These are phyloP conservation scores for Intellagama lesueurii DNA, from an alignment of 2,797 vertebrate genomes.

Conservation along the genomic window DNA sequence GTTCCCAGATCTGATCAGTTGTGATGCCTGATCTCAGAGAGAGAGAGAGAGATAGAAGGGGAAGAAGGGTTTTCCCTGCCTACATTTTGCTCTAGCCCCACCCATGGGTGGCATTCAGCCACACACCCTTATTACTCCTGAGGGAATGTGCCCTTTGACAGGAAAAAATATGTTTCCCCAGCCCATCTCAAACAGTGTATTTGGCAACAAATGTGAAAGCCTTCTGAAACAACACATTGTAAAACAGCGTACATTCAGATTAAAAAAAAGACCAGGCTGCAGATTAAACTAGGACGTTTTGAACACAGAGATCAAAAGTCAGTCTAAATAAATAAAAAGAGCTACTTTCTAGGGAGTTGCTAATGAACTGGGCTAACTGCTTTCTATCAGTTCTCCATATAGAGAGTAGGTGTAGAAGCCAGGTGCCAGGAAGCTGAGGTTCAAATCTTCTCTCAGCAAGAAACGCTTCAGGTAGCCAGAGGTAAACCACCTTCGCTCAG, in stretches of 20 bases:
- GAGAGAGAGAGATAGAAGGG: no score
- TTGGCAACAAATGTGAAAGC: not conserved
- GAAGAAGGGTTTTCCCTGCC: not conserved
- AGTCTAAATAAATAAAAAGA: not conserved
- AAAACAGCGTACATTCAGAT: not conserved
- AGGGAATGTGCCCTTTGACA: not conserved
- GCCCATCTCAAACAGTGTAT: not conserved
- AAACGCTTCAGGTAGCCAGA: not conserved
- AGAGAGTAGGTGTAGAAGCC: not conserved
- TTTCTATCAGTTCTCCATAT: not conserved
- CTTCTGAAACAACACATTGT: not conserved
- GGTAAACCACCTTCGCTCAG: no score
- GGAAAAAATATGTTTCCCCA: not conserved
- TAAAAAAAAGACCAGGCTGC: no score
- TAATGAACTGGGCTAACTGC: not conserved
- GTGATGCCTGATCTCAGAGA: not conserved
- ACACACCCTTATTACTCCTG: not conserved
- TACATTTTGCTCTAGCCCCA: not conserved
- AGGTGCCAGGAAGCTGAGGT: not conserved
- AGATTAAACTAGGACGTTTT: not conserved
- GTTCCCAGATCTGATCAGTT: no score
- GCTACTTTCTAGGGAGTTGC: not conserved
- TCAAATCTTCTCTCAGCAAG: not conserved
- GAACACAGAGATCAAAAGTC: not conserved
- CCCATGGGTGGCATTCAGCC: not conserved